phyloP scores from a whole-genome alignment of 2,888 invertebrate genomes.

The Penaeus monodon region DNA sequence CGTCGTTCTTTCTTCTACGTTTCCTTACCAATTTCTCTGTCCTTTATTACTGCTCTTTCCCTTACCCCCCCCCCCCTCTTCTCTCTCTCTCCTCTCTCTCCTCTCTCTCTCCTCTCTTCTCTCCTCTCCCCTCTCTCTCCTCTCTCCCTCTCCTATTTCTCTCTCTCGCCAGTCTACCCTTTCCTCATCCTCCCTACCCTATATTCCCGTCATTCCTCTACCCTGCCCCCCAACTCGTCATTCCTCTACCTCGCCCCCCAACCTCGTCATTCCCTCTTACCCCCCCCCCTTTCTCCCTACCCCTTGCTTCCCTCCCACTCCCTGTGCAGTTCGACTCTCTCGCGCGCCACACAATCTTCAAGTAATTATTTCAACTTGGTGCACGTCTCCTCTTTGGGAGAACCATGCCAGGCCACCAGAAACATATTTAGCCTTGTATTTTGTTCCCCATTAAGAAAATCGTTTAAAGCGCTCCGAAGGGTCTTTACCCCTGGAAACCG shows the following conservation, averaged over 20 bases:
- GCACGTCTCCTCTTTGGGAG: conserved; percentile 19
- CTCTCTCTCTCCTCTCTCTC: background rate
- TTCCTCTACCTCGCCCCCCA: background rate
- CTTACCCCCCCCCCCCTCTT: background rate
- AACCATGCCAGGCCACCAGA: conserved; percentile 37
- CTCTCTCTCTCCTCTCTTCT: conserved; percentile 7
- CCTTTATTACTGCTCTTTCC: too few species aligned
- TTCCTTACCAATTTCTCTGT: too few species aligned
- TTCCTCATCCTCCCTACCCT: background rate
- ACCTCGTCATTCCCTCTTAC: background rate
- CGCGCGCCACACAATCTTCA: conserved; percentile 29
- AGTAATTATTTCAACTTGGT: conserved; percentile 48
- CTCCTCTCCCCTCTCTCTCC: background rate
- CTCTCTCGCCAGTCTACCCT: background rate
- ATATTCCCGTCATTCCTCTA: background rate
- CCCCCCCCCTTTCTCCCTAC: background rate
- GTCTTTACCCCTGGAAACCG: conserved; percentile 24
- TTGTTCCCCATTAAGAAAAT: conserved; percentile 53
- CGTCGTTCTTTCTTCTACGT: too few species aligned
- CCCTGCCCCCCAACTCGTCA: background rate
- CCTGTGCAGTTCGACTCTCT: background rate
- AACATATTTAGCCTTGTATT: conserved; percentile 57
- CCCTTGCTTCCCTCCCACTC: conserved; percentile 6
- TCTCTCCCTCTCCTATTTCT: background rate
- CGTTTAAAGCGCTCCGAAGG: conserved; percentile 45